Conservation (phyloP, 2,113 vertebrate species). For the Ginglymostoma cirratum region DNA sequence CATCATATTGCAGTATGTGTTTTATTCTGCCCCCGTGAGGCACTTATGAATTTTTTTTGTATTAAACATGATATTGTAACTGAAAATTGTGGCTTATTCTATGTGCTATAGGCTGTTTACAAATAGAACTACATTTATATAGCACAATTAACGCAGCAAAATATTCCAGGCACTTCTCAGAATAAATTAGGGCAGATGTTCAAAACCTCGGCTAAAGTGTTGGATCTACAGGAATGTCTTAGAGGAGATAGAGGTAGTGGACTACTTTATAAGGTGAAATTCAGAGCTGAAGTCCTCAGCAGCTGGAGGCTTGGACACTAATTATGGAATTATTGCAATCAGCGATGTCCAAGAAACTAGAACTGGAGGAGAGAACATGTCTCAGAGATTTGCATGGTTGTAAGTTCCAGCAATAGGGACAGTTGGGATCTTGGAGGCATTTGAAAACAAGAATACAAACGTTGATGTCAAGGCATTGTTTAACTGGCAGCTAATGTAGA, state of each 20-base stretch:
- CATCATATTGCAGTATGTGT: background rate
- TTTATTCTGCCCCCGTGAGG: background rate
- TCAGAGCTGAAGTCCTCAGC: background rate
- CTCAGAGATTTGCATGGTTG: background rate
- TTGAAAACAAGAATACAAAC: background rate
- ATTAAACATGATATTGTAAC: background rate
- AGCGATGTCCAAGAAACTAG: background rate
- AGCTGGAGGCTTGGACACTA: background rate
- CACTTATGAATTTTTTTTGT: background rate
- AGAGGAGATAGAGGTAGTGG: background rate
- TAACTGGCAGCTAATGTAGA: background rate
- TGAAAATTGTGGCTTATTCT: background rate
- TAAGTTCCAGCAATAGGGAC: background rate
- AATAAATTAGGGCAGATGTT: background rate
- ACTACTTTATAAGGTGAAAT: background rate
- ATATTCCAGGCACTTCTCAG: background rate
- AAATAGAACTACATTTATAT: background rate
- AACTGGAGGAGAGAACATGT: background rate
- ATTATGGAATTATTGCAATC: background rate
- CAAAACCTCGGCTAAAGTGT: background rate
- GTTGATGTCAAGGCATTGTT: background rate
- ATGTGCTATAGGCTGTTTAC: background rate
- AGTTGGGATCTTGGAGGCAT: background rate
- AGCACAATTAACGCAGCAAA: background rate
- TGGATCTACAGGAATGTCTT: background rate